Conservation (phyloP, 2,113 vertebrate species). For the Onychorhynchus coronatus region DNA sequence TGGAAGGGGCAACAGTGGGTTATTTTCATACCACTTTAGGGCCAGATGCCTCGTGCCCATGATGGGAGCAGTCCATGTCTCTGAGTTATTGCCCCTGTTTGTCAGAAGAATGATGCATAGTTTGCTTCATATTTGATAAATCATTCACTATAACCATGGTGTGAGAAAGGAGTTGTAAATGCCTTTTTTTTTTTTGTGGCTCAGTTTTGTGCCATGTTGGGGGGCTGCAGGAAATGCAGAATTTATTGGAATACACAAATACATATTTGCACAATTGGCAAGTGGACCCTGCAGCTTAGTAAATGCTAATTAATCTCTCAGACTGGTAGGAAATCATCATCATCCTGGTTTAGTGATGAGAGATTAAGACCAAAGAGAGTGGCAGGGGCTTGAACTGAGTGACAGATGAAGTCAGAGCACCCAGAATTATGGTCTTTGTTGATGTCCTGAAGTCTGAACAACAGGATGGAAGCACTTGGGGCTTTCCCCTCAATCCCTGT, state of each 20-base stretch:
- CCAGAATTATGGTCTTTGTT: neutral
- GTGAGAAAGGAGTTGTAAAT: neutral
- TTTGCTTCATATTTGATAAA: neutral
- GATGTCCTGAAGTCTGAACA: neutral
- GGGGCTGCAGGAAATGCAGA: neutral
- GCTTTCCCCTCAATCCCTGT: neutral
- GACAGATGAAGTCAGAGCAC: neutral
- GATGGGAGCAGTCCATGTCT: neutral
- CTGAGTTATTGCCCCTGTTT: neutral
- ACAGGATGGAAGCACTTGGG: neutral
- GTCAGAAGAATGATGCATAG: neutral
- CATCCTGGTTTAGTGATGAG: neutral
- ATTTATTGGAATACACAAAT: neutral
- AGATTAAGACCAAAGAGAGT: neutral
- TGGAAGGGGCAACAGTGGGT: neutral
- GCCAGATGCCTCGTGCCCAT: neutral
- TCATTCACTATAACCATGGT: neutral
- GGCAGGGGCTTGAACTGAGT: neutral
- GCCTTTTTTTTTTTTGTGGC: neutral
- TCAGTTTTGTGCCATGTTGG: neutral
- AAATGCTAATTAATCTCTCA: neutral
- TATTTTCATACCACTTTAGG: neutral
- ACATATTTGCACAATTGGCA: neutral
- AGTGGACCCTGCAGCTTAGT: neutral
- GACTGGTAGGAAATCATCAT: neutral